A percentile compares a stretch with the other conserved stretches of the same genome.
These are phyloP conservation scores for Prionchulus punctatus DNA, from an alignment of 2,888 invertebrate genomes.

Conservation along the genomic window DNA sequence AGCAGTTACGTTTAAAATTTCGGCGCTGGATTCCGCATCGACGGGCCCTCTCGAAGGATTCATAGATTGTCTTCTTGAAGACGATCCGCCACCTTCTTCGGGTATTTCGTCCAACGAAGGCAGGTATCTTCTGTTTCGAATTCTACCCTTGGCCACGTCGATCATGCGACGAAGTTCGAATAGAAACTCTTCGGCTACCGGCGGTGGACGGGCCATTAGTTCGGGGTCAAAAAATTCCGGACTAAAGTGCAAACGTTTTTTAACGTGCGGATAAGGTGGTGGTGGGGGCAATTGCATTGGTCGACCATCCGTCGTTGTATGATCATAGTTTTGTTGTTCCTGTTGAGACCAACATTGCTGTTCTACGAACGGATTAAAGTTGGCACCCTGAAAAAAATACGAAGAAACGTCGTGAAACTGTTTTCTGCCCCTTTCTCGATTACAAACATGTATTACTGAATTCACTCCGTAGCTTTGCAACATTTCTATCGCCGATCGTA, in stretches of 20 bases:
- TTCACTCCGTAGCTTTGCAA: background rate
- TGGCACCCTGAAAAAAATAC: background rate
- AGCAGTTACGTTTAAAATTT: background rate
- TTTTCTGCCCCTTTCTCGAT: background rate
- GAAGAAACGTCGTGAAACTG: background rate
- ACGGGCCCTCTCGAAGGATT: background rate
- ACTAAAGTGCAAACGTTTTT: constrained; percentile 63
- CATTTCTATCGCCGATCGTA: background rate
- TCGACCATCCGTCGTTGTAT: no score
- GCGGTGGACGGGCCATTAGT: constrained; percentile 66
- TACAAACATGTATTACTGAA: background rate
- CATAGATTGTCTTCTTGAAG: no score
- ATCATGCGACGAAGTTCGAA: constrained; percentile 76
- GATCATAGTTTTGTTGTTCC: no score
- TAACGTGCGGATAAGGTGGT: constrained; percentile 18
- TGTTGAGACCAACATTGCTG: no score
- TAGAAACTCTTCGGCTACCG: constrained; percentile 72
- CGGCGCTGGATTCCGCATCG: background rate
- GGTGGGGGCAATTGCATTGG: background rate
- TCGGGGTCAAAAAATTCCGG: constrained; percentile 80
- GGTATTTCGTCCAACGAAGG: constrained; percentile 62
- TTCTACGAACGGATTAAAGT: background rate
- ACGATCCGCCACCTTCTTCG: constrained; percentile 42
- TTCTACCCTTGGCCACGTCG: constrained; percentile 69
- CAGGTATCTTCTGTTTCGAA: constrained; percentile 59